phyloP scores from a whole-genome alignment of 2,888 invertebrate genomes.

The Brachyopa scutellaris region DNA sequence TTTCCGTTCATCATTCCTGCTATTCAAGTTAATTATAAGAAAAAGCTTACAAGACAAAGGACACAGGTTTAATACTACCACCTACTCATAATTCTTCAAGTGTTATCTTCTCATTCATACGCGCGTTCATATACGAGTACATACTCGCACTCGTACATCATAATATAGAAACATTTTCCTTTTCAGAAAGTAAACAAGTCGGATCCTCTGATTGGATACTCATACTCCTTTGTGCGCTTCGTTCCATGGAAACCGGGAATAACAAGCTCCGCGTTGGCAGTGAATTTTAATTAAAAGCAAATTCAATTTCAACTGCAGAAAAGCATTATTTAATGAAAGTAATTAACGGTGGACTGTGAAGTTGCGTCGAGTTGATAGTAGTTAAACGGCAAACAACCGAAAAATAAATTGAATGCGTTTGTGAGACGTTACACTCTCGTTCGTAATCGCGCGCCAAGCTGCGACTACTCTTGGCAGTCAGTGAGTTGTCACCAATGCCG shows the following conservation, averaged over 20 bases:
- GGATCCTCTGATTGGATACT: conserved; percentile 56
- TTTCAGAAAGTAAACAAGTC: conserved; percentile 50
- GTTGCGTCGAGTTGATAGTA: conserved; percentile 65
- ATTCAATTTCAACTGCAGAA: conserved; percentile 72
- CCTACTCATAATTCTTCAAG: conserved; percentile 2
- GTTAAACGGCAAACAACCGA: conserved; percentile 68
- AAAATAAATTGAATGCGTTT: conserved; percentile 70
- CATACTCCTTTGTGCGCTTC: not conserved
- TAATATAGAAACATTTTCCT: conserved; percentile 23
- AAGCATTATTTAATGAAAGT: conserved; percentile 73
- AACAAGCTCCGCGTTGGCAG: conserved; percentile 62
- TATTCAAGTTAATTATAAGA: not conserved
- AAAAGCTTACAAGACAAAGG: not conserved
- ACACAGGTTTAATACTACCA: not conserved
- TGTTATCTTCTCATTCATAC: conserved; percentile 20
- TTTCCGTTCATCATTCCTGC: not conserved
- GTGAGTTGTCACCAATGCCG: conserved; percentile 35
- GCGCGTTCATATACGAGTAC: no score
- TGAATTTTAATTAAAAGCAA: conserved; percentile 72
- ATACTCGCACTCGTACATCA: conserved; percentile 10
- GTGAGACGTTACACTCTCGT: conserved; percentile 46
- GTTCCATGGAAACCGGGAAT: conserved; percentile 26
- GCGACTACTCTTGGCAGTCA: conserved; percentile 49
- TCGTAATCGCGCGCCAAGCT: conserved; percentile 44
- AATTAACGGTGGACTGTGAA: conserved; percentile 71